These are phyloP conservation scores for Trilocha varians DNA, from an alignment of 2,888 invertebrate species.

Conservation along the genomic window DNA sequence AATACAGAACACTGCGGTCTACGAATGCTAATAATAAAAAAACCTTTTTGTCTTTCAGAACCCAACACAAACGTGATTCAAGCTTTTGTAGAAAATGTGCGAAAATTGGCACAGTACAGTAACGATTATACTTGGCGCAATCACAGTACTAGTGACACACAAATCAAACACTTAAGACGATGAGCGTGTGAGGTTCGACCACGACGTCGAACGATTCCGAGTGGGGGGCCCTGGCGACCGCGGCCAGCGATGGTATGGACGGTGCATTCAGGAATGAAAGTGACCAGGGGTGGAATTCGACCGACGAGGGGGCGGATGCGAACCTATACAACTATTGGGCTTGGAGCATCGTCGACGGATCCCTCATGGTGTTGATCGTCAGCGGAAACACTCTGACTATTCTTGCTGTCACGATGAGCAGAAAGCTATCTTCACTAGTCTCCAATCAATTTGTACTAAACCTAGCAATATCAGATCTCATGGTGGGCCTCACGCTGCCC, in stretches of 20 bases:
- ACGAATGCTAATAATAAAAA: neutral
- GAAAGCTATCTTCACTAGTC: conserved; percentile 78
- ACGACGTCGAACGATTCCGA: conserved; percentile 59
- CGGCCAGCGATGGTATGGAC: conserved; percentile 71
- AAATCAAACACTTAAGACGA: conserved; percentile 40
- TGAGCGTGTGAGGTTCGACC: conserved; percentile 49
- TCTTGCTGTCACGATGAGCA: conserved; percentile 79
- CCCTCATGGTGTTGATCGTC: conserved; percentile 78
- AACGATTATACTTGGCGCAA: conserved; percentile 16
- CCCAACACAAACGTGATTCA: conserved; percentile 14
- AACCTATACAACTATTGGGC: conserved; percentile 65
- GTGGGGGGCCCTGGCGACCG: conserved; percentile 62
- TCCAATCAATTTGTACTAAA: conserved; percentile 87
- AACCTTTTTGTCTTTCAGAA: conserved; percentile 30
- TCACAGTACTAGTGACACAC: conserved; percentile 29
- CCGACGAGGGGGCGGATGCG: conserved; percentile 32
- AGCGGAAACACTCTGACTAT: conserved; percentile 84
- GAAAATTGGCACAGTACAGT: conserved; percentile 18
- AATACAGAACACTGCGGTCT: neutral
- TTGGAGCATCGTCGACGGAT: conserved; percentile 79
- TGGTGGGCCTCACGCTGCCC: conserved; percentile 84
- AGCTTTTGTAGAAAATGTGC: conserved; percentile 35
- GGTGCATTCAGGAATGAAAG: conserved; percentile 55
- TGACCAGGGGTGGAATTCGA: conserved; percentile 47
- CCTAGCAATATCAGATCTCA: conserved; percentile 83